A percentile compares a stretch with the other conserved stretches of the same genome.
These are phyloP conservation scores for Coilia nasus DNA, from an alignment of 2,797 vertebrate genomes.

Conservation along the genomic window DNA sequence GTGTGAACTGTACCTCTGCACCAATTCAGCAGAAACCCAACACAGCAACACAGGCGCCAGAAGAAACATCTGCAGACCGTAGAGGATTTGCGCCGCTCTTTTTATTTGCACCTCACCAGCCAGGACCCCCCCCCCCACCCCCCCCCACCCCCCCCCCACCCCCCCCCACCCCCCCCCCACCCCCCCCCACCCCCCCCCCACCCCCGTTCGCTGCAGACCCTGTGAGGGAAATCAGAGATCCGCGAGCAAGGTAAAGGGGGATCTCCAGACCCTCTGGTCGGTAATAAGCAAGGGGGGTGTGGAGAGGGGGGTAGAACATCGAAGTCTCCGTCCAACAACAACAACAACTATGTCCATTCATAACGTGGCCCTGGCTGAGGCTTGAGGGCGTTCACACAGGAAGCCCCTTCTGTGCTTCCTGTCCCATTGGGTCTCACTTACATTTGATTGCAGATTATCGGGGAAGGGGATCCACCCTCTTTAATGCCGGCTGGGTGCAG, in stretches of 20 bases:
- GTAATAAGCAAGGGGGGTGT: conserved; percentile 30
- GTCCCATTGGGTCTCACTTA: not conserved
- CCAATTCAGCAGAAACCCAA: not conserved
- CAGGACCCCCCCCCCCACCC: too few relatives aligned
- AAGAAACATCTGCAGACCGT: conserved; percentile 27
- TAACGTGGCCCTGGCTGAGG: not conserved
- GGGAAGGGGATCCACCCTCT: not conserved
- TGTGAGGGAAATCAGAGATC: conserved; percentile 44
- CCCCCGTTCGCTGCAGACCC: conserved; percentile 39
- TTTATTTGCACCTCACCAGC: conserved; percentile 49
- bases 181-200: too few relatives aligned
- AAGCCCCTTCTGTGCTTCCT: not conserved
- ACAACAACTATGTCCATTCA: conserved; percentile 17
- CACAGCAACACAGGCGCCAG: not conserved
- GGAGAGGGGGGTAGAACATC: conserved; percentile 14
- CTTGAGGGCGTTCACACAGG: not conserved
- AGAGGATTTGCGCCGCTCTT: conserved; percentile 8
- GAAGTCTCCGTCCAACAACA: conserved; percentile 22
- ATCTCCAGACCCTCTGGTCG: conserved; percentile 38
- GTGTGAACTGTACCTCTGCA: not conserved
- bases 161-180: too few relatives aligned
- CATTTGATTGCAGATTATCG: not conserved
- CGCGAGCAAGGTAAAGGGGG: conserved; percentile 36
- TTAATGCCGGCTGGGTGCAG: not conserved
- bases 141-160: too few relatives aligned